Evolutionary conservation across 2,797 vertebrate species (phyloP).

Genomic region (Melanotaenia boesemani): DNA sequence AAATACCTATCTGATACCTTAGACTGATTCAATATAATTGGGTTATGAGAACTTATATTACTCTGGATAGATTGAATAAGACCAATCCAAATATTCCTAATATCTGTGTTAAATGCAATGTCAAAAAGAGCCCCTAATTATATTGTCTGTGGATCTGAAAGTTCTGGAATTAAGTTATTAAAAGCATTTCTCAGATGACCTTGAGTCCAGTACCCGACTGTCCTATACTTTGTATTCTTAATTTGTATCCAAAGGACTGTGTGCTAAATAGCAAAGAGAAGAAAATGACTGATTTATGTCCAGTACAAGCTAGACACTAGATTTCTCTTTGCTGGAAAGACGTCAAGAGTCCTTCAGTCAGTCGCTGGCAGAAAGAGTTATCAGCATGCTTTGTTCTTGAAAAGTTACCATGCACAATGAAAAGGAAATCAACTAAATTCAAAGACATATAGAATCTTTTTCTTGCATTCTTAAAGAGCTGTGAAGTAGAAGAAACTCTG

Average conservation of each 20-base stretch:
- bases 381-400: not conserved
- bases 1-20: too few relatives aligned
- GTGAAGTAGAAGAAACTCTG: too few relatives aligned
- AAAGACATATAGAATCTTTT: too few relatives aligned
- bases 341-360: too few relatives aligned
- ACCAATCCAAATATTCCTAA: conserved; percentile 5
- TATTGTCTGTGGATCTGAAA: not conserved
- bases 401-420: too few relatives aligned
- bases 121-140: not conserved
- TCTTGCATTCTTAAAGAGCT: too few relatives aligned
- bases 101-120: not conserved
- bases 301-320: not conserved
- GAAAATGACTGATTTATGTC: not conserved
- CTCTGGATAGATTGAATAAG: not conserved
- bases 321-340: not conserved
- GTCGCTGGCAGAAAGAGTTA: not conserved
- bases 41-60: not conserved
- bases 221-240: not conserved
- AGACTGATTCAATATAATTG: not conserved
- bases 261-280: not conserved
- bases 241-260: not conserved
- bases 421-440: too few relatives aligned
- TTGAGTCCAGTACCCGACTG: not conserved
- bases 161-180: not conserved
- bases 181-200: not conserved